phyloP scores from a whole-genome alignment of 2,888 invertebrate genomes.

The Zygogramma bicolorata region DNA sequence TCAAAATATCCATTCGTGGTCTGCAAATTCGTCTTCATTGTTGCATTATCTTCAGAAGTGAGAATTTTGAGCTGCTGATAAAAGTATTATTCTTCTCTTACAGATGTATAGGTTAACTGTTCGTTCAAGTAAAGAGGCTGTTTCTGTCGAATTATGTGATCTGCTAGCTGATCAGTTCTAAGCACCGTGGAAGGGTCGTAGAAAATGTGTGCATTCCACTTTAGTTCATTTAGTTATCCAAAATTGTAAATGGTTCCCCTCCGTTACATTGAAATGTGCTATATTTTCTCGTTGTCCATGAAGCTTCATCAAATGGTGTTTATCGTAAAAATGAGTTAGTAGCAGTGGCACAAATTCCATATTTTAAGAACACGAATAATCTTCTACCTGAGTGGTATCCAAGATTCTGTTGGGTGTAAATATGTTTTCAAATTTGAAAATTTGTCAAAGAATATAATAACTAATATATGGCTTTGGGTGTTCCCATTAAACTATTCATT shows the following conservation, averaged over 20 bases:
- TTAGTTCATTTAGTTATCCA: slow-evolving; percentile 30
- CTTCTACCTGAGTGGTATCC: not conserved
- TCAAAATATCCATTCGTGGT: too few species aligned
- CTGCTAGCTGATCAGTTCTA: slow-evolving; percentile 96
- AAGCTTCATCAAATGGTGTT: slow-evolving; percentile 20
- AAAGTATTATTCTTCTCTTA: slow-evolving; percentile 56
- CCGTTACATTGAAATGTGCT: slow-evolving; percentile 34
- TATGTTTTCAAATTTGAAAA: not conserved
- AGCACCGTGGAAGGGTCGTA: slow-evolving; percentile 28
- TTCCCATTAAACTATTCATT: too few species aligned
- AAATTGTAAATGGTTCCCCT: slow-evolving; percentile 36
- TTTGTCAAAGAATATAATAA: too few species aligned
- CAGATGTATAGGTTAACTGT: slow-evolving; percentile 99
- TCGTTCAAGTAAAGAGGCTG: slow-evolving; percentile 95
- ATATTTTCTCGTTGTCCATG: slow-evolving; percentile 26
- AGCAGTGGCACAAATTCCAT: not conserved
- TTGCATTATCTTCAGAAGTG: too few species aligned
- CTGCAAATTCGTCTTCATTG: too few species aligned
- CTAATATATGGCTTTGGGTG: too few species aligned
- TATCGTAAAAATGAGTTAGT: not conserved
- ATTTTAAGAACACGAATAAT: not conserved
- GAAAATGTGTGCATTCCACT: slow-evolving; percentile 33
- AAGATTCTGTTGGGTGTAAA: not conserved
- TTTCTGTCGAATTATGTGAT: slow-evolving; percentile 93
- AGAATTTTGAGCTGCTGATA: not conserved